Evolutionary conservation across 1,140 invertebrate species (phyloP).

Genomic region (Sinella curviseta): DNA sequence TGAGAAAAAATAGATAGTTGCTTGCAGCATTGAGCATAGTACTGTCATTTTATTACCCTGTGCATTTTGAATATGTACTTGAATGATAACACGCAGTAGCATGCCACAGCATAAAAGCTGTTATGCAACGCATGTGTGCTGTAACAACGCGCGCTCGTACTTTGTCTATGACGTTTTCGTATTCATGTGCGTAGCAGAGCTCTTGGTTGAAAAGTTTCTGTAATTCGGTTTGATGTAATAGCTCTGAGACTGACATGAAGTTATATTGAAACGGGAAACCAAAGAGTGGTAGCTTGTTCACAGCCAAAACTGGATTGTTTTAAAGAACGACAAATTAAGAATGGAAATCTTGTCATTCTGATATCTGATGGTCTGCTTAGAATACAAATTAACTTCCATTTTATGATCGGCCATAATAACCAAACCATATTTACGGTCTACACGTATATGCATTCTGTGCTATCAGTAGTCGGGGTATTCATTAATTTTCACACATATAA

Average conservation of each 20-base stretch:
- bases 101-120: not conserved
- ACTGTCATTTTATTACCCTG: not conserved
- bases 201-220: too few relatives aligned
- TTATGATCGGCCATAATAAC: not conserved
- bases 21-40: too few relatives aligned
- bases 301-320: constrained; percentile 6
- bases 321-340: constrained; percentile 19
- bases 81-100: not conserved
- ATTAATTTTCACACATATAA: too few relatives aligned
- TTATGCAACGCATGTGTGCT: constrained; percentile 19
- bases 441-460: not conserved
- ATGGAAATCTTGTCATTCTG: constrained; percentile 1
- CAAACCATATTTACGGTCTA: not conserved
- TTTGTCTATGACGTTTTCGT: not conserved
- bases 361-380: constrained; percentile 11
- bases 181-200: too few relatives aligned
- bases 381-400: not conserved
- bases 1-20: too few relatives aligned
- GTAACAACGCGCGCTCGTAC: too few relatives aligned
- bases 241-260: too few relatives aligned
- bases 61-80: not conserved
- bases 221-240: too few relatives aligned
- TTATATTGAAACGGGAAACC: not conserved
- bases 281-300: not conserved
- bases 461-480: too few relatives aligned